Evolutionary conservation across 2,113 vertebrate genomes (phyloP).

Genomic region (Ceyx melanurus): DNA sequence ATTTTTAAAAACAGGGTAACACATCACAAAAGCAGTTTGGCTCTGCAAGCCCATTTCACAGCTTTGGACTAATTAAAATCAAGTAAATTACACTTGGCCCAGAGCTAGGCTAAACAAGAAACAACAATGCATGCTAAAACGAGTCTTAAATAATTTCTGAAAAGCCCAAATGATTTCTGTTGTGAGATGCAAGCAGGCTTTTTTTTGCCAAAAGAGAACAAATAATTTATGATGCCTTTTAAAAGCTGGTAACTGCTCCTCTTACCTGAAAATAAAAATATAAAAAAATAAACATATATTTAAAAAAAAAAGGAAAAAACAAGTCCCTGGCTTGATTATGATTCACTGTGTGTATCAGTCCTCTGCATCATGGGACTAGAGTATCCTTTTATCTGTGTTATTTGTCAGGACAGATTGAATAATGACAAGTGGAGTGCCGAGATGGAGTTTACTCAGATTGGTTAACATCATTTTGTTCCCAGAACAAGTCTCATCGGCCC

Average conservation of each 20-base stretch:
- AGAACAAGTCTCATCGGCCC: constrained; percentile 26
- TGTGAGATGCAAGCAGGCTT: neutral
- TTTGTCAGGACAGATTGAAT: constrained; percentile 30
- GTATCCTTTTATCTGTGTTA: constrained; percentile 42
- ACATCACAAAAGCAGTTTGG: constrained; percentile 2
- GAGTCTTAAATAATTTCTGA: constrained; percentile 31
- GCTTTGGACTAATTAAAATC: constrained; percentile 32
- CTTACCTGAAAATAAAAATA: neutral
- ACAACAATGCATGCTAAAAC: neutral
- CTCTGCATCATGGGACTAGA: constrained; percentile 1
- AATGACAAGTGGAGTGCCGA: constrained; percentile 31
- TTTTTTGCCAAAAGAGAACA: constrained; percentile 45
- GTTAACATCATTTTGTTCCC: constrained; percentile 48
- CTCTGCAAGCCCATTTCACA: neutral
- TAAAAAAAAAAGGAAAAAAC: neutral
- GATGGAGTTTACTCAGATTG: constrained; percentile 47
- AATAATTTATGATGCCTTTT: constrained; percentile 35
- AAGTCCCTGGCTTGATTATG: constrained; percentile 10
- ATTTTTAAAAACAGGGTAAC: neutral
- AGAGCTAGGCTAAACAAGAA: constrained; percentile 36
- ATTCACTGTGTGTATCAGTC: constrained; percentile 14
- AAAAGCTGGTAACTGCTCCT: constrained; percentile 28
- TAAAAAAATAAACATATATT: neutral
- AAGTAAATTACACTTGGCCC: constrained; percentile 31
- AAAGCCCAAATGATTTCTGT: neutral